These are phyloP conservation scores for Acromyrmex charruanus DNA, from an alignment of 1,140 invertebrate species.

Conservation along the genomic window DNA sequence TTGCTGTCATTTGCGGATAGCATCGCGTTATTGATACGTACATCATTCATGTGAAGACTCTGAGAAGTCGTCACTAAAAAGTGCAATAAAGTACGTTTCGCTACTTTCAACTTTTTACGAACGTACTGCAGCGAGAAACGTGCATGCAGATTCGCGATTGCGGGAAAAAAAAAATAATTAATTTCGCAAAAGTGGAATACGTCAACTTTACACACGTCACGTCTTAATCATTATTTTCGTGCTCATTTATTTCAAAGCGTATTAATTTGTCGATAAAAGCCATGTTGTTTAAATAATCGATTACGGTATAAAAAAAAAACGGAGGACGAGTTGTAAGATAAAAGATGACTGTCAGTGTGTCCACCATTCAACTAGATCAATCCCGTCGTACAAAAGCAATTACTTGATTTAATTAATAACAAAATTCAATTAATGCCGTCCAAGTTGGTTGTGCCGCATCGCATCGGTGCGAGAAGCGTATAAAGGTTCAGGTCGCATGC, in stretches of 20 bases:
- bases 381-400: neutral
- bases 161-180: neutral
- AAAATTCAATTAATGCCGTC: slow-evolving; percentile 42
- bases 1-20: slow-evolving; percentile 22
- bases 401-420: neutral
- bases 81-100: neutral
- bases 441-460: neutral
- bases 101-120: slow-evolving; percentile 9
- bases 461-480: neutral
- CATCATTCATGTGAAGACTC: neutral
- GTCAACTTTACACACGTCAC: neutral
- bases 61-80: slow-evolving; percentile 28
- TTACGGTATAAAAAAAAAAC: neutral
- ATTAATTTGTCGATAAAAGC: neutral
- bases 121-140: neutral
- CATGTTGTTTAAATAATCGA: neutral
- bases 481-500: neutral
- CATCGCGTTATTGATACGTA: slow-evolving; percentile 32
- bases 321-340: neutral
- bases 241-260: neutral
- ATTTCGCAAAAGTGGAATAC: neutral
- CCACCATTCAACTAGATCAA: neutral
- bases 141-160: neutral
- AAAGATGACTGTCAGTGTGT: neutral
- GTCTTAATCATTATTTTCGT: neutral